Percentiles rank a stretch among this genome's conserved stretches.
These are phyloP conservation scores for Echinometra lucunter DNA, from an alignment of 53 echinoderm and acorn worm genomes.

Conservation along the genomic window DNA sequence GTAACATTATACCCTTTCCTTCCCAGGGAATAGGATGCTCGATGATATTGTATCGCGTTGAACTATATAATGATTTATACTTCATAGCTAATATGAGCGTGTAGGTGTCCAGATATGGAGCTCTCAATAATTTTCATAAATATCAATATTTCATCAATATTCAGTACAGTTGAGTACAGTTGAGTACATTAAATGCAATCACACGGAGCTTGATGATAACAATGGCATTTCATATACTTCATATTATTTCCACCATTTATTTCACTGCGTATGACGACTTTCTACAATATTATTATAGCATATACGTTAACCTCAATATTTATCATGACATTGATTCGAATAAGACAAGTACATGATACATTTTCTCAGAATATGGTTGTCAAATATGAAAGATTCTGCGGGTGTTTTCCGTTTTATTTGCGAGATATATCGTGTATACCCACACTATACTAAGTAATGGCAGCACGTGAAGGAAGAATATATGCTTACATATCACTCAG, in stretches of 20 bases:
- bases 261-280: background rate
- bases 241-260: background rate
- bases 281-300: background rate
- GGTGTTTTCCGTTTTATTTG: background rate
- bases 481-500: background rate
- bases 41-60: too few species aligned
- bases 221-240: background rate
- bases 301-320: background rate
- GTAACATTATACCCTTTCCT: too few species aligned
- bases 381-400: conserved; percentile 35
- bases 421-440: conserved; percentile 9
- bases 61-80: too few species aligned
- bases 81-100: too few species aligned
- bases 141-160: too few species aligned
- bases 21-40: too few species aligned
- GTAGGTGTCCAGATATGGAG: too few species aligned
- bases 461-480: conserved; percentile 44
- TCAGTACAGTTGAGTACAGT: too few species aligned
- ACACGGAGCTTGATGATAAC: background rate
- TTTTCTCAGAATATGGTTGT: background rate
- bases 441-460: conserved; percentile 39
- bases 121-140: too few species aligned
- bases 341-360: background rate
- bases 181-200: too few species aligned
- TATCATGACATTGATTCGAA: background rate